Evolutionary conservation across 1,140 invertebrate species (phyloP), one percentile per base, ranked within the genome.

Genomic region (Pogonognathellus flavescens): DNA sequence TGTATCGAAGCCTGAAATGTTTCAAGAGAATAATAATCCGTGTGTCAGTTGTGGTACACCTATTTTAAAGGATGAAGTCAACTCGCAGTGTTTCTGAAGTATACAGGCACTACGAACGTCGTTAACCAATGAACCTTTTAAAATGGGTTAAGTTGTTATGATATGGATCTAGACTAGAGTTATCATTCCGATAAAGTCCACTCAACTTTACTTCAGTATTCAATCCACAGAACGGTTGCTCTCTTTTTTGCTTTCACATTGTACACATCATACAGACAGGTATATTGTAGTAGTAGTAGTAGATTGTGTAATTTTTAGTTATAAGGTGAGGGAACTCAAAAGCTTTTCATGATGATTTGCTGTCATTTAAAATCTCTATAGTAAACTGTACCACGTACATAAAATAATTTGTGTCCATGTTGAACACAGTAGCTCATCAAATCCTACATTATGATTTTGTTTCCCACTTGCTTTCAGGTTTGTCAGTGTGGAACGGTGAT

Each of bases 81-180:
- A 41, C 6, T 41, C 31, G 6, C 31, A 41, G 53, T 9, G n/a
- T 62, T 9, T n/a, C 49, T 76, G 70, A 49, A 25, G 14, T 50
- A 49, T 76, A n/a, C 41, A 72, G 16, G 16, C 0, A 14, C 14
- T 0, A 1, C 10, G n/a, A 50, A 31, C 14, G 16, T 25, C 41
- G 70, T 16, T 76, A 25, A 66, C 62, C 62, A 66, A 66, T 66
- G 62, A 66, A 66, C 62, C 62, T 66, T 66, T 76, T 50, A 76
- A 76, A 76, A 76, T 76, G 70, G 70, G 70, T 76, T 76, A 76
- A 76, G 70, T 76, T n/a, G 16, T 25, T 31, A 16, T 41, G 70
- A 76, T 76, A 76, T 31, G 16, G 16, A 41, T 76, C 70, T 76
- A 16, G 7, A 76, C 70, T 76, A 16, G 7, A 76, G 31, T 41